These are phyloP conservation scores for Sciurus niger DNA, from an alignment of 2,113 vertebrate genomes.

Conservation along the genomic window DNA sequence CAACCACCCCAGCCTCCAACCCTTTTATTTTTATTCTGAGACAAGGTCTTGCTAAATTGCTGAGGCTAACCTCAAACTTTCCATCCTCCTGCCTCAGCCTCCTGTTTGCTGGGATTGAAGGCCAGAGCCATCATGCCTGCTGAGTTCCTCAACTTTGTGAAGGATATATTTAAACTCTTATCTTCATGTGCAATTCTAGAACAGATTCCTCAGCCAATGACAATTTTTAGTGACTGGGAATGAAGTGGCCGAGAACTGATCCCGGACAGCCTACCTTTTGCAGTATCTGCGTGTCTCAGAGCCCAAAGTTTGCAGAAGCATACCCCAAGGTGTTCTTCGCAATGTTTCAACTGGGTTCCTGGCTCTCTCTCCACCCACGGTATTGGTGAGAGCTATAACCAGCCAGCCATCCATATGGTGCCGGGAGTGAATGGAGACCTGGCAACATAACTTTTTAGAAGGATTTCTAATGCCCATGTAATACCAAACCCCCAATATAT, in stretches of 20 bases:
- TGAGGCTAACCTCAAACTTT: background rate
- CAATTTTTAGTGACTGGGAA: constrained; percentile 9
- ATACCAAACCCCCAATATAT: background rate
- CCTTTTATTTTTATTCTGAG: background rate
- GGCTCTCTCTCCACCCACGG: background rate
- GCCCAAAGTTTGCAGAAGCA: background rate
- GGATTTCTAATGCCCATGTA: background rate
- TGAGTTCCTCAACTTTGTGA: background rate
- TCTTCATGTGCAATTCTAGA: background rate
- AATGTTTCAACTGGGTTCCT: background rate
- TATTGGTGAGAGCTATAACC: background rate
- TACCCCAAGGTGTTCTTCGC: background rate
- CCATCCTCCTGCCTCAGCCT: too few species aligned
- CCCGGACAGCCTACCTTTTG: background rate
- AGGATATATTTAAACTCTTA: constrained; percentile 14
- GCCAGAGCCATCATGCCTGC: background rate
- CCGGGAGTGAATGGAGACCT: background rate
- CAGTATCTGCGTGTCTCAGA: background rate
- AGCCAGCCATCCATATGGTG: background rate
- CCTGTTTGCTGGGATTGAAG: background rate
- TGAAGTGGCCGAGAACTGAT: background rate
- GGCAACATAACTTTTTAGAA: background rate
- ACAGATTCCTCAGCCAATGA: background rate
- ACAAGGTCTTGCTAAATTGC: background rate
- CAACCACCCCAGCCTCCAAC: background rate